Percentiles rank a stretch among this genome's conserved stretches.
Conservation (phyloP, 1,140 invertebrate genomes). For the Gryon sp. region DNA sequence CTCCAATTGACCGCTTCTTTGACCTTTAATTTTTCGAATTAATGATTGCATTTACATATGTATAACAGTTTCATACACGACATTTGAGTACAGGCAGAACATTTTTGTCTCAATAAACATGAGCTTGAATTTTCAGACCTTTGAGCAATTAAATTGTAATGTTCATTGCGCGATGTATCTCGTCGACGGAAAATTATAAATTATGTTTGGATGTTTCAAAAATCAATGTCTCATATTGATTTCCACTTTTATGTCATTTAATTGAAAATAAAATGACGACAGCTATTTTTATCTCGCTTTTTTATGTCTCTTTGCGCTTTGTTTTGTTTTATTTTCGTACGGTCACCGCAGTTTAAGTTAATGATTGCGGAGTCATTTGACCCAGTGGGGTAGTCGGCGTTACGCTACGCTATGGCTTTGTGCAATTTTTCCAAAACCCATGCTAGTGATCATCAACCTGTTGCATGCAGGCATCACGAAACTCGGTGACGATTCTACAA, state of each 20-base stretch:
- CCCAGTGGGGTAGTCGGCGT: no score
- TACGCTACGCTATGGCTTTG: neutral
- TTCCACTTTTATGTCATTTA: no score
- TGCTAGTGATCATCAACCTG: slow-evolving; percentile 47
- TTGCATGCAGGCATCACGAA: slow-evolving; percentile 39
- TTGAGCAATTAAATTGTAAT: slow-evolving; percentile 19
- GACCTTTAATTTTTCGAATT: slow-evolving; percentile 37
- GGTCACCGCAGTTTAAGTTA: no score
- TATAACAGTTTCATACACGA: no score
- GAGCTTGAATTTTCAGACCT: slow-evolving; percentile 8
- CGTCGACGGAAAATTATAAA: slow-evolving; percentile 8
- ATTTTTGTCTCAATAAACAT: slow-evolving; percentile 19
- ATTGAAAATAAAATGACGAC: no score
- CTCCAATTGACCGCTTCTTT: slow-evolving; percentile 19
- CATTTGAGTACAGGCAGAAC: no score
- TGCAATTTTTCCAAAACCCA: slow-evolving; percentile 37
- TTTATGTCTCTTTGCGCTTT: no score
- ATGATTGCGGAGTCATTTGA: no score
- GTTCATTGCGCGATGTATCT: neutral
- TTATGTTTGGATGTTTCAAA: neutral
- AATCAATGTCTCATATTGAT: slow-evolving; percentile 1
- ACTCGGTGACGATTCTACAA: slow-evolving; percentile 28
- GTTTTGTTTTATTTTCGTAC: no score
- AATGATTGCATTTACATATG: slow-evolving; percentile 10
- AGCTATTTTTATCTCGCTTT: no score